Percentiles rank a stretch among this genome's conserved stretches.
phyloP scores from a whole-genome alignment of 2,888 invertebrate species.

The Saturnia pavonia region DNA sequence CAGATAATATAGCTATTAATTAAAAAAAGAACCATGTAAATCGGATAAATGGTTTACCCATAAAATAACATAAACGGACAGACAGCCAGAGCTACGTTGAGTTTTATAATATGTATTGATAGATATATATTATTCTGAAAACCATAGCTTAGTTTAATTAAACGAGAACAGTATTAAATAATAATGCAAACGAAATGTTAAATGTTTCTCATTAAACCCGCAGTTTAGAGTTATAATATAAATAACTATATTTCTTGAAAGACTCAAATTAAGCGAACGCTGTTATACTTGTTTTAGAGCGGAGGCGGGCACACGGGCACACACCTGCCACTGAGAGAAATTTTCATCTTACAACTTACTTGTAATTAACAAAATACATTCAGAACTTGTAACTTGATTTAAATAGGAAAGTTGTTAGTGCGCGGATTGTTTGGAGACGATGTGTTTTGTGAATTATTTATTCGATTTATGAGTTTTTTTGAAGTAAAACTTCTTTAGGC shows the following conservation, averaged over 20 bases:
- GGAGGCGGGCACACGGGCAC: conserved; percentile 32
- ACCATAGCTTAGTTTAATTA: not conserved
- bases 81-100: too few relatives aligned
- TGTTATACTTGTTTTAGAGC: conserved; percentile 15
- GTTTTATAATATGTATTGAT: too few relatives aligned
- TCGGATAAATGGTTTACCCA: too few relatives aligned
- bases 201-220: conserved; percentile 8
- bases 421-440: conserved; percentile 23
- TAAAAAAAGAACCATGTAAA: too few relatives aligned
- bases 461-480: not conserved
- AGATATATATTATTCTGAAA: too few relatives aligned
- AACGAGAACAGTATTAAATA: conserved; percentile 16
- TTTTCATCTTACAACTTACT: conserved; percentile 75
- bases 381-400: conserved; percentile 81
- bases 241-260: conserved; percentile 58
- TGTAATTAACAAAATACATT: conserved; percentile 81
- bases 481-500: too few relatives aligned
- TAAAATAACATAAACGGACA: too few relatives aligned
- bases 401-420: conserved; percentile 72
- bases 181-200: conserved; percentile 10
- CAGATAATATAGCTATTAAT: too few relatives aligned
- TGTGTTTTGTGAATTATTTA: not conserved
- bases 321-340: conserved; percentile 65
- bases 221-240: conserved; percentile 32
- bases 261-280: conserved; percentile 42